phyloP scores from a whole-genome alignment of 2,797 vertebrate species.

The Dipus sagitta region DNA sequence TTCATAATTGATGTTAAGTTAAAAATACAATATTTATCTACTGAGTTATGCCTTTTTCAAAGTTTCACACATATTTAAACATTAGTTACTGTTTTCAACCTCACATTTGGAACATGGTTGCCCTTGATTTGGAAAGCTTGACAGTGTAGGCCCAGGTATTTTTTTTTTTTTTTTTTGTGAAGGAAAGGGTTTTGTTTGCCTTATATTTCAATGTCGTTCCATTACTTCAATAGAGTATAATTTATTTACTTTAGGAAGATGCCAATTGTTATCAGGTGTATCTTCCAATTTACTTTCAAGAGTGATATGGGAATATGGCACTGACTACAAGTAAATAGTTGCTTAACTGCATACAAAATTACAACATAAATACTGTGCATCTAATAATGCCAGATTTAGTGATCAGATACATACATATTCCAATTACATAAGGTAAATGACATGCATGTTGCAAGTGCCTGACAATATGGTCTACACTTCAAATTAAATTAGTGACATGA shows the following conservation, averaged over 20 bases:
- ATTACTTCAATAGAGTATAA: conserved; percentile 21
- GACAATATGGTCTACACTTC: neutral
- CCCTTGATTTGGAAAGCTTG: conserved; percentile 25
- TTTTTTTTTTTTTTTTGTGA: neutral
- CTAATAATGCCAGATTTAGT: conserved; percentile 42
- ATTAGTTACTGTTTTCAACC: neutral
- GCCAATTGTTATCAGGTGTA: conserved; percentile 62
- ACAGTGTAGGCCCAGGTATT: neutral
- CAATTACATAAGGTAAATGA: conserved; percentile 7
- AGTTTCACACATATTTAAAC: conserved; percentile 5
- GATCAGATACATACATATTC: neutral
- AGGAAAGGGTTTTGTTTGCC: conserved; percentile 33
- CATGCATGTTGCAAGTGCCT: neutral
- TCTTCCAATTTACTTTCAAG: conserved; percentile 55
- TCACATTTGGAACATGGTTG: conserved; percentile 20
- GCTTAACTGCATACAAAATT: conserved; percentile 42
- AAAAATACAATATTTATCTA: neutral
- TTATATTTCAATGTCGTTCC: conserved; percentile 15
- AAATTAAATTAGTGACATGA: conserved; percentile 23
- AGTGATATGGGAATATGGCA: neutral
- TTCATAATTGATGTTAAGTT: conserved; percentile 10
- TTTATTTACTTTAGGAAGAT: conserved; percentile 60
- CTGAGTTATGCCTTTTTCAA: neutral
- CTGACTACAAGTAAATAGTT: conserved; percentile 31
- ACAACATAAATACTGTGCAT: conserved; percentile 38